These are phyloP conservation scores for Monopterus albus DNA, from an alignment of 2,113 vertebrate genomes.

Conservation along the genomic window DNA sequence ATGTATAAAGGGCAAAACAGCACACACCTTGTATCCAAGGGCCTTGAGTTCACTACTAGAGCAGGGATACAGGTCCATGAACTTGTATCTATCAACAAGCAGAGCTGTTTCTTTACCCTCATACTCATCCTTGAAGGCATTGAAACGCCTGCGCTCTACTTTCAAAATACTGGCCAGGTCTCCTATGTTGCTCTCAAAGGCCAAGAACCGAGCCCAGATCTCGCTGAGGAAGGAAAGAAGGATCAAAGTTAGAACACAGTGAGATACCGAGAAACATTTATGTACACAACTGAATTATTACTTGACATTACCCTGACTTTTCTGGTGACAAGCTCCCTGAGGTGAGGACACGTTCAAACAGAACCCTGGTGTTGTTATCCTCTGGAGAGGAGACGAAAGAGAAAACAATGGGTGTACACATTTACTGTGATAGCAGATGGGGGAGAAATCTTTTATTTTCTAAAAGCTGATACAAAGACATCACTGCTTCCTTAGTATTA, in stretches of 20 bases:
- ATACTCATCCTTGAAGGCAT: constrained; percentile 97
- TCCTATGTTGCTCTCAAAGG: constrained; percentile 98
- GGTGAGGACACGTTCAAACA: constrained; percentile 98
- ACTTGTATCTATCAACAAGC: constrained; percentile 97
- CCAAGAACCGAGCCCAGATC: constrained; percentile 97
- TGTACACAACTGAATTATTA: neutral
- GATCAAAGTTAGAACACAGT: neutral
- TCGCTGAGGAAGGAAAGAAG: constrained; percentile 82
- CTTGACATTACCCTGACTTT: constrained; percentile 90
- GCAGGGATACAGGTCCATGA: constrained; percentile 99
- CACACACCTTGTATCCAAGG: constrained; percentile 95
- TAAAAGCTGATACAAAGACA: too few species aligned
- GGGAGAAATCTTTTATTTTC: too few species aligned
- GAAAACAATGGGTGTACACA: neutral
- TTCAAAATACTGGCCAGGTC: constrained; percentile 98
- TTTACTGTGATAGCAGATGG: neutral
- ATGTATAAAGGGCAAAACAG: rapidly evolving
- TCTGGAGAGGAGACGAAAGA: constrained; percentile 78
- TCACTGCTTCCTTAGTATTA: too few species aligned
- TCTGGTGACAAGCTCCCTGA: constrained; percentile 97
- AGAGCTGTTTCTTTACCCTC: constrained; percentile 98
- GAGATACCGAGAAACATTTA: neutral
- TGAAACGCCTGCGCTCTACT: constrained; percentile 95
- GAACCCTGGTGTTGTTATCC: constrained; percentile 99
- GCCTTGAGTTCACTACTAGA: constrained; percentile 96